Evolutionary conservation across 2,113 vertebrate genomes (phyloP).

Genomic region (Haplotaxodon microlepis): DNA sequence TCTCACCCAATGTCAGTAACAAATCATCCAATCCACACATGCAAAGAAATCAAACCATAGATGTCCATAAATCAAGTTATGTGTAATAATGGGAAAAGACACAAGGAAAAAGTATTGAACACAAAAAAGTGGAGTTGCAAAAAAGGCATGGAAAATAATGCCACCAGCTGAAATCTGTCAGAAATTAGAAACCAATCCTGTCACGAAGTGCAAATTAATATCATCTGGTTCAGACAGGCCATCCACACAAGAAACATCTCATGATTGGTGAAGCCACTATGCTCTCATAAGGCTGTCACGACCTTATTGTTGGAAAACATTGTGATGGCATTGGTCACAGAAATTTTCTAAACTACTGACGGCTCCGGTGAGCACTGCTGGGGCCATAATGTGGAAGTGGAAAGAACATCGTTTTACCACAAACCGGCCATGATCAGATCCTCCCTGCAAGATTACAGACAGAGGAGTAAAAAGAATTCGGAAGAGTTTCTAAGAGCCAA

Average conservation of each 20-base stretch:
- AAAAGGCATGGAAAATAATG: background rate
- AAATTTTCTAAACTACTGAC: rapidly evolving
- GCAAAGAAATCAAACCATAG: background rate
- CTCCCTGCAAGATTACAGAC: background rate
- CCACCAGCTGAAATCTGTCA: background rate
- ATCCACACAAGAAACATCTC: background rate
- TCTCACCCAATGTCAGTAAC: rapidly evolving
- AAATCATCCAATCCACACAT: background rate
- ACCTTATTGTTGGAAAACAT: rapidly evolving
- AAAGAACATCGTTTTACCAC: rapidly evolving
- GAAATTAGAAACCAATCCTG: rapidly evolving
- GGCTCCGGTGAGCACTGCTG: rapidly evolving
- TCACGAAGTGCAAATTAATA: rapidly evolving
- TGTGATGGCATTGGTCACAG: background rate
- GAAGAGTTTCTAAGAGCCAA: too few relatives aligned
- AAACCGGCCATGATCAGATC: rapidly evolving
- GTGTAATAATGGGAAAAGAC: background rate
- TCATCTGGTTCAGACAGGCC: background rate
- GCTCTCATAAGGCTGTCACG: rapidly evolving
- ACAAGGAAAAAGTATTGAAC: rapidly evolving
- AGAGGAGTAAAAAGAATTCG: too few relatives aligned
- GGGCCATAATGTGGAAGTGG: background rate
- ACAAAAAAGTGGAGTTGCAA: rapidly evolving
- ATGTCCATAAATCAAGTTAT: rapidly evolving
- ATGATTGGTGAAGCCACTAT: rapidly evolving